These are phyloP conservation scores for Piaya cayana DNA, from an alignment of 2,113 vertebrate genomes.

Conservation along the genomic window DNA sequence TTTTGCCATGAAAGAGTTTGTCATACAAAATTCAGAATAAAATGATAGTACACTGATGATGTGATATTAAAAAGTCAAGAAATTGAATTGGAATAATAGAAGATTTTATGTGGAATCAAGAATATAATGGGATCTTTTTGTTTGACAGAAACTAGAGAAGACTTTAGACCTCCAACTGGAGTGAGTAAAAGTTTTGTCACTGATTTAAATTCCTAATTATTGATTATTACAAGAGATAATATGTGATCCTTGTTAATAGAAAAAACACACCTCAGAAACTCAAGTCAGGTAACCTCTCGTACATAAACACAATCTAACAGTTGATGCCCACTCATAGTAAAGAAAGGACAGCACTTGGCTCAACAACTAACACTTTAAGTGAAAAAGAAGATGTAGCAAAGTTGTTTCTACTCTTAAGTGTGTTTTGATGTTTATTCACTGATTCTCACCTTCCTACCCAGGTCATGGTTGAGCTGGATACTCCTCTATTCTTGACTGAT, in stretches of 20 bases:
- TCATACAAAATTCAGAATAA: not conserved
- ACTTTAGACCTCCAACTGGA: not conserved
- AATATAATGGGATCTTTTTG: not conserved
- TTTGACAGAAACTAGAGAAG: not conserved
- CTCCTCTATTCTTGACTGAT: not conserved
- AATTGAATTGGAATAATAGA: not conserved
- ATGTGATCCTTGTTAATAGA: not conserved
- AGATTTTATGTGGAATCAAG: not conserved
- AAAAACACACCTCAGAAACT: not conserved
- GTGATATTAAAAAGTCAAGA: not conserved
- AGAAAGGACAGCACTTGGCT: not conserved
- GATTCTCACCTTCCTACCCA: not conserved
- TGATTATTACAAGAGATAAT: not conserved
- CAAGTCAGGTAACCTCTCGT: not conserved
- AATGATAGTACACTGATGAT: not conserved
- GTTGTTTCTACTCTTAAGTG: not conserved
- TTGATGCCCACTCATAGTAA: not conserved
- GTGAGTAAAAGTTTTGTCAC: not conserved
- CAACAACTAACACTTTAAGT: not conserved
- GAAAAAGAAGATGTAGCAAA: not conserved
- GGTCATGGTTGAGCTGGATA: not conserved
- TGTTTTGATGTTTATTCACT: not conserved
- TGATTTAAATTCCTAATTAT: not conserved
- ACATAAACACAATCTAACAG: not conserved
- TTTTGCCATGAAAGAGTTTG: not conserved